These are phyloP conservation scores for Mylabris sibirica DNA, from an alignment of 2,888 invertebrate genomes.

Conservation along the genomic window DNA sequence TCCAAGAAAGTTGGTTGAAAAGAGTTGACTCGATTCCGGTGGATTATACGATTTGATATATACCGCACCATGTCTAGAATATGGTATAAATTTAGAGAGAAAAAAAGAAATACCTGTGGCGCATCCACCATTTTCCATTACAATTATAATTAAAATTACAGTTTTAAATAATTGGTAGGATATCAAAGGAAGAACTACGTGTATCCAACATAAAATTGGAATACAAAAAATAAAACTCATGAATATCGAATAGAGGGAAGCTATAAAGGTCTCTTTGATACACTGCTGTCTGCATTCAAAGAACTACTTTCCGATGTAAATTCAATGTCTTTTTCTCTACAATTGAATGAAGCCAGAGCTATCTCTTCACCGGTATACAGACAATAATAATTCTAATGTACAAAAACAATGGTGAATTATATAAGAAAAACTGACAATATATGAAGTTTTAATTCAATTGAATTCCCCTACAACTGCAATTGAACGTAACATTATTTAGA, in stretches of 20 bases:
- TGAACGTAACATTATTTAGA: slow-evolving; percentile 4
- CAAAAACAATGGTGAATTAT: not conserved
- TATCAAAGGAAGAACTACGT: not conserved
- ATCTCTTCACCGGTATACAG: not conserved
- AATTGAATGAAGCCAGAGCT: slow-evolving; percentile 30
- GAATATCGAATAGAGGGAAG: slow-evolving; percentile 9
- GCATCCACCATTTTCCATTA: not conserved
- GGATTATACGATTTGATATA: too few relatives aligned
- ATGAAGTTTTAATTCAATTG: slow-evolving; percentile 13
- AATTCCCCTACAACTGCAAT: not conserved
- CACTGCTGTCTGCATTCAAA: slow-evolving; percentile 33
- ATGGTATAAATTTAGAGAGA: too few relatives aligned
- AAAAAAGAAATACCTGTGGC: too few relatives aligned
- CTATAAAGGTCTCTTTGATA: slow-evolving; percentile 23
- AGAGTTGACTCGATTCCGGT: not conserved
- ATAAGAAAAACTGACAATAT: slow-evolving; percentile 7
- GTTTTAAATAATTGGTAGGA: not conserved
- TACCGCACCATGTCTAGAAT: not conserved
- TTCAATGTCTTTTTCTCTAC: slow-evolving; percentile 28
- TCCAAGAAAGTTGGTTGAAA: not conserved
- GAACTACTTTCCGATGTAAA: slow-evolving; percentile 35
- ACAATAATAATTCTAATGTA: not conserved
- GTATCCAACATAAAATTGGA: not conserved
- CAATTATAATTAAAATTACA: not conserved
- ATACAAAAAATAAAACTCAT: slow-evolving; percentile 20